Conservation (phyloP, 2,113 vertebrate species). For the Larimichthys polyactis region DNA sequence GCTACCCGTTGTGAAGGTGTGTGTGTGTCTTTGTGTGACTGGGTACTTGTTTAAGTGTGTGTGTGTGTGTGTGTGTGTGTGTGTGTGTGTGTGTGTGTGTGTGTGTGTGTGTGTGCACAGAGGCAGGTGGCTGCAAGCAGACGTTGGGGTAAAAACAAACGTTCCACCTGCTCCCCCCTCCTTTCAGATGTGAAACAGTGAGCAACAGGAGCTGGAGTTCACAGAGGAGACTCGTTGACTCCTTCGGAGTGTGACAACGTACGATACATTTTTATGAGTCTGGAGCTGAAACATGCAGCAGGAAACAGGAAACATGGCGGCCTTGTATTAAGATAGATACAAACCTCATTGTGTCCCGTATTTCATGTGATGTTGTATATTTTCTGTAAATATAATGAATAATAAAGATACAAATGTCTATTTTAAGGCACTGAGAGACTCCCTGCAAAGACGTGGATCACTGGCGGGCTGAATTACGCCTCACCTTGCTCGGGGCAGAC, state of each 20-base stretch:
- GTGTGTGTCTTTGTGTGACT: conserved; percentile 20
- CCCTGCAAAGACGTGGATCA: no score
- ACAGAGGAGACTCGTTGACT: not conserved
- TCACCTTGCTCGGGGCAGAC: conserved; percentile 82
- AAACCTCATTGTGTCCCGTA: no score
- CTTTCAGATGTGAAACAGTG: not conserved
- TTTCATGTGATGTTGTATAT: not conserved
- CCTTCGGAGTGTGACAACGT: not conserved
- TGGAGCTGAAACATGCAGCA: not conserved
- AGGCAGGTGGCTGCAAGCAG: conserved; percentile 7
- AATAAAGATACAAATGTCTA: not conserved
- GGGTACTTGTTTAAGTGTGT: not conserved
- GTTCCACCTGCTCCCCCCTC: conserved; percentile 17
- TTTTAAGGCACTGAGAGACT: no score
- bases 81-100: no score
- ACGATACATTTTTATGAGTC: not conserved
- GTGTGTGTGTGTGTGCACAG: conserved; percentile 27
- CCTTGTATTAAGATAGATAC: not conserved
- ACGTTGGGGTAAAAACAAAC: conserved; percentile 15
- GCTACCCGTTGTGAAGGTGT: conserved; percentile 6
- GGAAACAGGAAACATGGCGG: not conserved
- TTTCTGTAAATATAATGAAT: not conserved
- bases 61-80: no score
- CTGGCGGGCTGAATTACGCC: not conserved
- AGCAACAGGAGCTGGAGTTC: not conserved